A percentile compares a stretch with the other conserved stretches of the same genome.
Conservation (phyloP, 2,888 invertebrate genomes). For the Hyles lineata region DNA sequence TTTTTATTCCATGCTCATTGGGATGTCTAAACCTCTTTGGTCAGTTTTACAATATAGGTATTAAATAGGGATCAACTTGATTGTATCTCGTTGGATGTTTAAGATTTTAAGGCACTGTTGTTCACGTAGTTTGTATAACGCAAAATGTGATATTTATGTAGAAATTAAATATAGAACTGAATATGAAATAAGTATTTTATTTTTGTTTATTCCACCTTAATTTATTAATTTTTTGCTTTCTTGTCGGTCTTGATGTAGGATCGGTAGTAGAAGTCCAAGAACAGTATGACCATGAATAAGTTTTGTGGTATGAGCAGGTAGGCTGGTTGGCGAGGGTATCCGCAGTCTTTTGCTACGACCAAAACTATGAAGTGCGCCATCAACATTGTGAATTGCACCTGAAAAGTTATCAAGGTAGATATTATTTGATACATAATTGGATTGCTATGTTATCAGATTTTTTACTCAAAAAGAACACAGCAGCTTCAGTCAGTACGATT, state of each 20-base stretch:
- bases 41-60: not conserved
- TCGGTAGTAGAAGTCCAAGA: constrained; percentile 88
- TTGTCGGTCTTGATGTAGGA: constrained; percentile 76
- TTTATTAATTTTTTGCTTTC: not conserved
- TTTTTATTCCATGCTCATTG: too few species aligned
- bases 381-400: constrained; percentile 87
- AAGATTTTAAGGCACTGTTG: not conserved
- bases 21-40: too few species aligned
- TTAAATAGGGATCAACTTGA: not conserved
- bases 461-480: not conserved
- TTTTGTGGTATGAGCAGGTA: constrained; percentile 87
- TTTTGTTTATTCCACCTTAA: not conserved
- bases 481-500: too few species aligned
- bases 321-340: constrained; percentile 81
- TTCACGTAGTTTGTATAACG: constrained; percentile 26
- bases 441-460: not conserved
- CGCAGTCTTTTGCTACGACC: constrained; percentile 76
- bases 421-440: not conserved
- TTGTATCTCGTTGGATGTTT: not conserved
- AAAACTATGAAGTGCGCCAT: constrained; percentile 80
- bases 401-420: constrained; percentile 46
- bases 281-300: constrained; percentile 87
- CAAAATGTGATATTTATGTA: constrained; percentile 24
- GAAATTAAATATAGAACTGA: constrained; percentile 16
- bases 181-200: not conserved